Evolutionary conservation across 2,888 invertebrate species (phyloP), one percentile per base, ranked within the genome.

Genomic region (Drosophila kanekoi): DNA sequence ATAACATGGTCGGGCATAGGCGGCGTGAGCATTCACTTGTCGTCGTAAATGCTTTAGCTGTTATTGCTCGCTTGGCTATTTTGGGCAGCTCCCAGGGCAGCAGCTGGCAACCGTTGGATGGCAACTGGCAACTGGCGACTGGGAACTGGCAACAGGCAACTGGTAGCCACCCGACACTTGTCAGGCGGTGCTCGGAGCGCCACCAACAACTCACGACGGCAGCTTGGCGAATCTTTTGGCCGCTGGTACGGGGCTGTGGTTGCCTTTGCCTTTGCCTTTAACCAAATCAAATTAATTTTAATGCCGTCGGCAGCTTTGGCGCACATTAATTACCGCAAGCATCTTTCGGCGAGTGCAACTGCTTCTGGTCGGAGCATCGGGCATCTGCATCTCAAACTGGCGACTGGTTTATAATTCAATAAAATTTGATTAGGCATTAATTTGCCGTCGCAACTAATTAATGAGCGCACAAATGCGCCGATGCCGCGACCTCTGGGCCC

Each of bases 371-470:
- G 37, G 13, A 9, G 33, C 35, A 33, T 35, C 1, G 35, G 28
- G 4, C 49, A 40, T 43, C 57, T 54, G 44, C 44, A 49, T 18
- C 32, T 33, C 49, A 14, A 13, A 33, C n/a, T 14, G 8, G 75
- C 84, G 88, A 85, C 72, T 88, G 89, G 88, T 83, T 88, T 84
- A 84, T 85, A 87, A 85, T 81, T 87, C 85, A 89, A 85, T 85
- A 89, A 89, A 89, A 89, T 84, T 85, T 89, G 82, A 85, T 81
- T 89, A 75, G 82, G 82, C 85, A 89, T 85, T 85, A 87, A 85
- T 85, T 85, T 89, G 77, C 77, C 72, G 69, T 89, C 74, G 67
- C 85, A 56, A 60, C 82, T 87, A 85, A 89, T 89, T 85, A 85
- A 89, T 87, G 85, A 85, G 74, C 76, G 70, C 82, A 64, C 70